Evolutionary conservation across 2,113 vertebrate genomes (phyloP).

Genomic region (Polypterus senegalus): DNA sequence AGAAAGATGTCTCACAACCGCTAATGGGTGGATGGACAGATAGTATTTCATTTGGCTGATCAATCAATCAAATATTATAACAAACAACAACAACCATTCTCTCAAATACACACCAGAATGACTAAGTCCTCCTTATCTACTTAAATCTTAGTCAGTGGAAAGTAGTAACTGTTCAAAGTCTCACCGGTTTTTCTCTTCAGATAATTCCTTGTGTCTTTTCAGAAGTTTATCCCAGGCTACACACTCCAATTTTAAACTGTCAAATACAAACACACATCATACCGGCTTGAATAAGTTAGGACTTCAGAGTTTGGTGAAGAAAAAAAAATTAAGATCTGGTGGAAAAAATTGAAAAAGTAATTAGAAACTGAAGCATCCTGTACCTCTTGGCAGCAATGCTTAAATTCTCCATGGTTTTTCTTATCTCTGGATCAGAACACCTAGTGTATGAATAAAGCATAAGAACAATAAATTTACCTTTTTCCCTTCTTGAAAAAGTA

Average conservation of each 20-base stretch:
- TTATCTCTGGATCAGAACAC: constrained; percentile 25
- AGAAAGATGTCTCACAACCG: too few species aligned
- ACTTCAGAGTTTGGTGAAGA: background rate
- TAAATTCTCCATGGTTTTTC: constrained; percentile 28
- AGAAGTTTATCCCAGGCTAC: constrained; percentile 46
- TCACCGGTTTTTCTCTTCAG: constrained; percentile 45
- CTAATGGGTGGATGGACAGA: too few species aligned
- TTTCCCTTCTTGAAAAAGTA: too few species aligned
- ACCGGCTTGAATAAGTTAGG: background rate
- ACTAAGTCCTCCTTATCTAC: too few species aligned
- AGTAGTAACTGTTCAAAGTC: background rate
- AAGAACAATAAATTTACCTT: too few species aligned
- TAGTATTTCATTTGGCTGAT: too few species aligned
- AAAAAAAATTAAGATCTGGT: background rate
- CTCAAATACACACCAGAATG: too few species aligned
- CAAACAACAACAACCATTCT: too few species aligned
- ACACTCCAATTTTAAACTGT: constrained; percentile 47
- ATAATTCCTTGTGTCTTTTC: constrained; percentile 42
- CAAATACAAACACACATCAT: constrained; percentile 13
- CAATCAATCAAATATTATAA: too few species aligned
- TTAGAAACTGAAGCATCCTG: background rate
- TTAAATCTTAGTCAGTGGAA: too few species aligned
- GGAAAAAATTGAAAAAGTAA: background rate
- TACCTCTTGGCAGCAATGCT: constrained; percentile 40
- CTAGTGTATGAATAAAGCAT: too few species aligned